Percentiles rank a stretch among this genome's conserved stretches.
These are phyloP conservation scores for Drosophila pseudoobscura DNA, from an alignment of 1,140 invertebrate species.

Conservation along the genomic window DNA sequence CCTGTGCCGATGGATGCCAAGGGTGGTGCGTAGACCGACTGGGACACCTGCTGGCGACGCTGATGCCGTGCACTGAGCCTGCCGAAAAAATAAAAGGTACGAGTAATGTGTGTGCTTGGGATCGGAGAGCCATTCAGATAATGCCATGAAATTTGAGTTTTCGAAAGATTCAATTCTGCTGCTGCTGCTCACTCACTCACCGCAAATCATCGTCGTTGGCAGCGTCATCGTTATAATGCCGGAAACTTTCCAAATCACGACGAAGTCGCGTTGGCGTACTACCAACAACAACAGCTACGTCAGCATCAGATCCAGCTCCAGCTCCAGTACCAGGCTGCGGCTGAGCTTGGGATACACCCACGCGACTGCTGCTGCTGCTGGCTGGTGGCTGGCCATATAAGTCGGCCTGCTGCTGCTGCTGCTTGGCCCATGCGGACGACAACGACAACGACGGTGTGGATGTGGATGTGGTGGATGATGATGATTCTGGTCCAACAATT, in stretches of 20 bases:
- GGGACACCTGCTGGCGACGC: slow-evolving; percentile 78
- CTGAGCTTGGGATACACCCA: slow-evolving; percentile 55
- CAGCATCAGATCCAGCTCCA: slow-evolving; percentile 7
- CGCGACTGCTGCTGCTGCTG: slow-evolving; percentile 41
- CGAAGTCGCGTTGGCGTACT: slow-evolving; percentile 72
- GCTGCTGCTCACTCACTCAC: slow-evolving; percentile 59
- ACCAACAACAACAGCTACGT: slow-evolving; percentile 19
- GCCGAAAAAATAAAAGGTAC: slow-evolving; percentile 2
- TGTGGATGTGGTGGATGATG: slow-evolving; percentile 57
- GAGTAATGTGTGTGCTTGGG: slow-evolving; percentile 30
- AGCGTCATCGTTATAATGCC: slow-evolving; percentile 74
- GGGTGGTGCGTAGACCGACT: slow-evolving; percentile 68
- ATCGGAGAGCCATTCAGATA: slow-evolving; percentile 47
- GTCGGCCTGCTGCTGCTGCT: slow-evolving; percentile 57
- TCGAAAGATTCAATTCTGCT: too few relatives aligned
- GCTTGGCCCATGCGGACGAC: slow-evolving; percentile 67
- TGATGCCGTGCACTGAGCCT: slow-evolving; percentile 74
- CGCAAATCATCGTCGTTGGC: slow-evolving; percentile 66
- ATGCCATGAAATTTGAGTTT: slow-evolving; percentile 48
- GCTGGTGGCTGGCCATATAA: slow-evolving; percentile 72
- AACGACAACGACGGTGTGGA: slow-evolving; percentile 53
- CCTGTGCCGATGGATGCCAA: slow-evolving; percentile 24
- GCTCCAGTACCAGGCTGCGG: slow-evolving; percentile 11
- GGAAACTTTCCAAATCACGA: slow-evolving; percentile 83
- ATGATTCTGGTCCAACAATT: slow-evolving; percentile 76